A percentile compares a stretch with the other conserved stretches of the same genome.
Conservation (phyloP, 1,140 invertebrate species). For the Drosophila nebulosa region DNA sequence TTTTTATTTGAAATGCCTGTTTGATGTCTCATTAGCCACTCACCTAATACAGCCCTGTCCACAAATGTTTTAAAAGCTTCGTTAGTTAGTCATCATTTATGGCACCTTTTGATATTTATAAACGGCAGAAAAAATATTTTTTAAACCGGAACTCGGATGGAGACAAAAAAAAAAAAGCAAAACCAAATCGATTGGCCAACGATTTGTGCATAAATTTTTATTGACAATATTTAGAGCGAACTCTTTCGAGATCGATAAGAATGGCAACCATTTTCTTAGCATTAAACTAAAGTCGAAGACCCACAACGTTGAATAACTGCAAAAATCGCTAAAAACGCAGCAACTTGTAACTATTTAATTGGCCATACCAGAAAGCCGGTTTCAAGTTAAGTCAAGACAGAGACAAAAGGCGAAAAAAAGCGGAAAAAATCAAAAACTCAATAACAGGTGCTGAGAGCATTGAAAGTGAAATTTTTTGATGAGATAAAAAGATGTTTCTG, state of each 20-base stretch:
- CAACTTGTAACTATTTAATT: slow-evolving; percentile 49
- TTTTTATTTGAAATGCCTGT: too few species aligned
- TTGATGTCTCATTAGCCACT: neutral
- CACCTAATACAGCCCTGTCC: neutral
- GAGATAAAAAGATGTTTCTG: slow-evolving; percentile 61
- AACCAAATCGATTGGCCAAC: too few species aligned
- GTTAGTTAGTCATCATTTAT: neutral
- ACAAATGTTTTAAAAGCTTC: neutral
- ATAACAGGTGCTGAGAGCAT: slow-evolving; percentile 51
- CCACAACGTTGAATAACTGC: slow-evolving; percentile 49
- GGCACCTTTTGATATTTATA: neutral
- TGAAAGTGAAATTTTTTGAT: slow-evolving; percentile 69
- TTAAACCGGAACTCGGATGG: neutral
- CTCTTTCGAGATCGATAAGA: neutral
- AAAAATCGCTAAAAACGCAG: slow-evolving; percentile 41
- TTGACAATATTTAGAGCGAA: neutral
- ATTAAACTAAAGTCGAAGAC: neutral
- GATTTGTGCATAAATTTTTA: neutral
- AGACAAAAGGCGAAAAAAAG: slow-evolving; percentile 36
- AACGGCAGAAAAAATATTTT: neutral
- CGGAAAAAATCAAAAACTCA: slow-evolving; percentile 34
- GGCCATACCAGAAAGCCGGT: slow-evolving; percentile 60
- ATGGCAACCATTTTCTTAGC: neutral
- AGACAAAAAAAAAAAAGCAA: neutral
- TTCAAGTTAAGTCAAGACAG: slow-evolving; percentile 34